These are phyloP conservation scores for Mycetomoellerius zeteki DNA, from an alignment of 1,140 invertebrate genomes.

Conservation along the genomic window DNA sequence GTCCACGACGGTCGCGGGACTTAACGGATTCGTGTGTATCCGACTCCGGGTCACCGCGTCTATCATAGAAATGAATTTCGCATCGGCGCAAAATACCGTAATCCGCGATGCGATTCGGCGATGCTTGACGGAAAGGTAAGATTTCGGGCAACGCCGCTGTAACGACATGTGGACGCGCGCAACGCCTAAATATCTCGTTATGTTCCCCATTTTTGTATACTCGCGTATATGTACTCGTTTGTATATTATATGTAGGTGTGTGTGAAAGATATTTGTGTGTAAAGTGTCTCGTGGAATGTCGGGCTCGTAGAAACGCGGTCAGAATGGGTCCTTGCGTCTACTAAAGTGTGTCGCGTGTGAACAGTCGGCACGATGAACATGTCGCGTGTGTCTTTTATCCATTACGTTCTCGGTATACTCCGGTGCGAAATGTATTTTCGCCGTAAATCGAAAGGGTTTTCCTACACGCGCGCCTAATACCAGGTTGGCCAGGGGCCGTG, in stretches of 20 bases:
- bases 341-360: conserved; percentile 42
- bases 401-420: conserved; percentile 67
- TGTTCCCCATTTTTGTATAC: conserved; percentile 62
- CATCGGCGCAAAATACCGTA: not conserved
- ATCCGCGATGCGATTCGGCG: not conserved
- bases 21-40: not conserved
- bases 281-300: conserved; percentile 44
- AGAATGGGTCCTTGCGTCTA: conserved; percentile 46
- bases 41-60: conserved; percentile 2
- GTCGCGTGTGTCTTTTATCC: conserved; percentile 59
- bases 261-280: conserved; percentile 3
- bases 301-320: conserved; percentile 25
- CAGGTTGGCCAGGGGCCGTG: conserved; percentile 3
- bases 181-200: conserved; percentile 54
- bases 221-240: conserved; percentile 34
- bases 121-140: not conserved
- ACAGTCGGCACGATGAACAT: conserved; percentile 61
- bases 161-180: conserved; percentile 52
- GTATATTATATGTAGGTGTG: not conserved
- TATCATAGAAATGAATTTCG: not conserved
- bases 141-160: not conserved
- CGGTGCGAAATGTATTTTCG: conserved; percentile 63
- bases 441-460: conserved; percentile 60
- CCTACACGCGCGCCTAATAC: conserved; percentile 51
- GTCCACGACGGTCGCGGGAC: not conserved